Conservation (phyloP, 2,797 vertebrate genomes). For the Acropternis orthonyx region DNA sequence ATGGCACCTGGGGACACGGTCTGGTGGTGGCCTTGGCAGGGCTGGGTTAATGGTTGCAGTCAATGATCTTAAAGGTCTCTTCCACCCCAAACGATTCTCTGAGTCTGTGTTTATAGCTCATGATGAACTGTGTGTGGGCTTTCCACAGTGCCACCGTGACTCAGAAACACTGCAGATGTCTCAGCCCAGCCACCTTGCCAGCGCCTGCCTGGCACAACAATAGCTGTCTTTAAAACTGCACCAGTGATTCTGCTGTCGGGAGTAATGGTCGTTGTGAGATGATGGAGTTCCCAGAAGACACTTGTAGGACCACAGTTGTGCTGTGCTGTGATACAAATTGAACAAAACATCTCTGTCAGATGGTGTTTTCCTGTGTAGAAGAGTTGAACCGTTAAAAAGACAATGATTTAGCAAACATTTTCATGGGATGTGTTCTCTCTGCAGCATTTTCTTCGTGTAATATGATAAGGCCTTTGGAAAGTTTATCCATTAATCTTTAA, state of each 20-base stretch:
- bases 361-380: not conserved
- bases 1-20: not conserved
- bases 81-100: not conserved
- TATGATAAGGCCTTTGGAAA: not conserved
- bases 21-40: not conserved
- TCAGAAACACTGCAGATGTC: not conserved
- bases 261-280: not conserved
- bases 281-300: not conserved
- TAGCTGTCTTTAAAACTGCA: not conserved
- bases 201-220: not conserved
- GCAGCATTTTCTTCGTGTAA: not conserved
- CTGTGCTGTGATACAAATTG: not conserved
- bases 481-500: conserved; percentile 8
- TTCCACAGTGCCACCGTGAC: not conserved
- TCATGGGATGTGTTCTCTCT: not conserved
- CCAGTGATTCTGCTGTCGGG: not conserved
- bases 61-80: not conserved
- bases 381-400: not conserved
- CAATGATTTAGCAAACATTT: not conserved
- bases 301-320: not conserved
- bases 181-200: not conserved
- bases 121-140: not conserved
- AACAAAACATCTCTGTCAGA: conserved; percentile 14
- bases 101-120: not conserved
- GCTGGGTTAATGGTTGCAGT: not conserved